A percentile compares a stretch with the other conserved stretches of the same genome.
Conservation (phyloP, 2,888 invertebrate genomes). For the Tigriopus californicus region DNA sequence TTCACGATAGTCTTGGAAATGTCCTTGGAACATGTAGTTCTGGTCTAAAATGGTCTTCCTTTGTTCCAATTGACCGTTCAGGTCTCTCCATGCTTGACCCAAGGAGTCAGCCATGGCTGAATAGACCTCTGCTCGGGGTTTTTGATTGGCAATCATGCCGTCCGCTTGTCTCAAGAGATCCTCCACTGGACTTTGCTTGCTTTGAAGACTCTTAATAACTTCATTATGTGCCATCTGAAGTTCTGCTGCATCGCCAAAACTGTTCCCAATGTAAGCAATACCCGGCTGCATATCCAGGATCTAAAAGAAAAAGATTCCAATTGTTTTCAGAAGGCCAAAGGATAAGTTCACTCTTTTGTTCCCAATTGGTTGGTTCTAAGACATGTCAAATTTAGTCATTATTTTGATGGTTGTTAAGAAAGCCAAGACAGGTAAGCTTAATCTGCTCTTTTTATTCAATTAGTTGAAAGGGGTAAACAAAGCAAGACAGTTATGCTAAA, state of each 20-base stretch:
- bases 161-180: constrained; percentile 72
- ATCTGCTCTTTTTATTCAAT: too few relatives aligned
- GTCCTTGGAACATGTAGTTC: constrained; percentile 49
- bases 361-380: too few relatives aligned
- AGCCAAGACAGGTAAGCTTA: too few relatives aligned
- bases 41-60: constrained; percentile 54
- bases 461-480: too few relatives aligned
- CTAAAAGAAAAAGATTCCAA: too few relatives aligned
- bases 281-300: constrained; percentile 59
- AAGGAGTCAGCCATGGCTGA: constrained; percentile 63
- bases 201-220: constrained; percentile 59
- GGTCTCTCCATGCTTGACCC: constrained; percentile 51
- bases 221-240: constrained; percentile 61
- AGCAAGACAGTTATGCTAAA: too few relatives aligned
- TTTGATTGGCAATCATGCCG: constrained; percentile 53
- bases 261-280: constrained; percentile 55
- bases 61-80: constrained; percentile 54
- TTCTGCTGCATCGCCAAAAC: constrained; percentile 50
- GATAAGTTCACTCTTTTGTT: too few relatives aligned
- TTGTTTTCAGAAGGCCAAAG: too few relatives aligned
- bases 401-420: too few relatives aligned
- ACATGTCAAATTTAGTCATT: too few relatives aligned
- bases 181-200: constrained; percentile 69
- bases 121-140: constrained; percentile 50
- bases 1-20: not conserved